phyloP scores from a whole-genome alignment of 2,797 vertebrate species.

The Lagocephalus sceleratus region DNA sequence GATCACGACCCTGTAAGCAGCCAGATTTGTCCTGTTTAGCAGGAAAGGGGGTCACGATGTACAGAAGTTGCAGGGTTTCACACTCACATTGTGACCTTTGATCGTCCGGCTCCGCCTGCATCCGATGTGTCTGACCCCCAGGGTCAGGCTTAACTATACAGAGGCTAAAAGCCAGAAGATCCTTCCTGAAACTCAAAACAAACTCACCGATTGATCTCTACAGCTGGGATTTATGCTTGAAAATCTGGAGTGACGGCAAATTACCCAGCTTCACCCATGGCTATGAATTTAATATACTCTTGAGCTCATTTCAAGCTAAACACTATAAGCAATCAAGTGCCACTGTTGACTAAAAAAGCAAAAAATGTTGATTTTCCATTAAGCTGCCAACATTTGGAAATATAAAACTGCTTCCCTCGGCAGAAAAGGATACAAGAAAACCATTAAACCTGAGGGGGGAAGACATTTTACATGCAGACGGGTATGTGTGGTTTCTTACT shows the following conservation, averaged over 20 bases:
- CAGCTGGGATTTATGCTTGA: conserved; percentile 14
- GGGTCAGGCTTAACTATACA: conserved; percentile 34
- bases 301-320: conserved; percentile 16
- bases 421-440: conserved; percentile 49
- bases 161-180: conserved; percentile 28
- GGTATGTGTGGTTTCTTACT: not conserved
- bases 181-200: conserved; percentile 58
- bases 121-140: conserved; percentile 19
- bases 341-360: conserved; percentile 13
- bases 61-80: conserved; percentile 44
- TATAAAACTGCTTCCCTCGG: conserved; percentile 35
- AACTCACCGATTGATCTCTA: conserved; percentile 41
- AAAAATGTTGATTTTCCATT: conserved; percentile 15
- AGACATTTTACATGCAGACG: not conserved
- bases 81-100: conserved; percentile 31
- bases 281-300: conserved; percentile 28
- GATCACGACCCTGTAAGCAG: conserved; percentile 56
- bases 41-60: conserved; percentile 45
- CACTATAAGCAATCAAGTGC: conserved; percentile 18
- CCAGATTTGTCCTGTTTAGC: conserved; percentile 49
- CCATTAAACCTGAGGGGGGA: conserved; percentile 9
- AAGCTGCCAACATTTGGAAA: conserved; percentile 29
- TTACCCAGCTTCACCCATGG: conserved; percentile 17
- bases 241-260: conserved; percentile 21
- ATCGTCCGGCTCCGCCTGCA: conserved; percentile 28